Percentiles rank a stretch among this genome's conserved stretches.
phyloP scores from a whole-genome alignment of 2,888 invertebrate genomes.

The Lithophane semibrunnea region DNA sequence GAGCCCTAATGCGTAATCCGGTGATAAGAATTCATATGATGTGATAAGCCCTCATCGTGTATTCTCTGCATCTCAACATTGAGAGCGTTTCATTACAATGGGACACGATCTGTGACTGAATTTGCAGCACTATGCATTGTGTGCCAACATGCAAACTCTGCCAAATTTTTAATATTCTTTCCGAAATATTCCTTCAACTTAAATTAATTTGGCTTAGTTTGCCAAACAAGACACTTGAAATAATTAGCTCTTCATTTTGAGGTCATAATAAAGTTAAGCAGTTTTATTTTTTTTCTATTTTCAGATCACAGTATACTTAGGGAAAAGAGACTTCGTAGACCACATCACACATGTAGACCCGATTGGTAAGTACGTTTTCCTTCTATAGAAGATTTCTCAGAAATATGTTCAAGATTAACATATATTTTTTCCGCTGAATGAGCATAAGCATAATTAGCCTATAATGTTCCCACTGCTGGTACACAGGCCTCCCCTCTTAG shows the following conservation, averaged over 20 bases:
- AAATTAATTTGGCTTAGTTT: conserved; percentile 34
- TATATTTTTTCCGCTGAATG: neutral
- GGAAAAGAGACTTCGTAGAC: conserved; percentile 97
- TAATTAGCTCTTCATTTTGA: conserved; percentile 29
- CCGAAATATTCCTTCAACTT: conserved; percentile 39
- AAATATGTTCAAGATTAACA: neutral
- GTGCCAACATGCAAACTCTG: conserved; percentile 45
- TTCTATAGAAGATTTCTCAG: conserved; percentile 1
- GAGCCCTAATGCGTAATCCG: neutral
- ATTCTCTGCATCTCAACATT: conserved; percentile 6
- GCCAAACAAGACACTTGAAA: conserved; percentile 40
- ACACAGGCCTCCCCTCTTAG: no score
- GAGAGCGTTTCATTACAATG: conserved; percentile 15
- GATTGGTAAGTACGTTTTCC: conserved; percentile 91
- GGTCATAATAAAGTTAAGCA: neutral
- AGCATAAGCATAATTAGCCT: no score
- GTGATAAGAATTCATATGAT: neutral
- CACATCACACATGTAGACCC: conserved; percentile 98
- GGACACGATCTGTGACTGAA: conserved; percentile 20
- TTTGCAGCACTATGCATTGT: conserved; percentile 14
- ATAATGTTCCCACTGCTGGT: no score
- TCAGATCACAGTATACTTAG: conserved; percentile 96
- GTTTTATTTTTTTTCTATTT: conserved; percentile 72
- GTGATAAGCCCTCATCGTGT: conserved; percentile 1
- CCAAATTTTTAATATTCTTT: conserved; percentile 50